A percentile compares a stretch with the other conserved stretches of the same genome.
phyloP scores from a whole-genome alignment of 2,113 vertebrate genomes.

The Amphiprion percula region DNA sequence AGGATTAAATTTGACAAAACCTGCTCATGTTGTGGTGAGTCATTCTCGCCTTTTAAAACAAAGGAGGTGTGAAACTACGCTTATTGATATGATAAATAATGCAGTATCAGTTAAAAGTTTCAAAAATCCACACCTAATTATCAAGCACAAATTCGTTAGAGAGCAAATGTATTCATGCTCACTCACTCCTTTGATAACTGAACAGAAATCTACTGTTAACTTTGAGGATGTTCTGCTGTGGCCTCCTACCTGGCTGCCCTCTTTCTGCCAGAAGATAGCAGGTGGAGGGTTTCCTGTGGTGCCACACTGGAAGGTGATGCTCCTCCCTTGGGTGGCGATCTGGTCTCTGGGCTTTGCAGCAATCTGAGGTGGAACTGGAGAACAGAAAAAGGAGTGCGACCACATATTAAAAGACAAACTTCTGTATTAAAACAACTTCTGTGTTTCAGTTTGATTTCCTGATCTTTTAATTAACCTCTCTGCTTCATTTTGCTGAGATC shows the following conservation, averaged over 20 bases:
- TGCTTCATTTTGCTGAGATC: not conserved
- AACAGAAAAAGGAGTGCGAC: constrained; percentile 62
- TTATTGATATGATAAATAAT: constrained; percentile 50
- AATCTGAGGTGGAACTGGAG: constrained; percentile 95
- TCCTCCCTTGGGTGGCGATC: constrained; percentile 93
- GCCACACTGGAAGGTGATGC: constrained; percentile 93
- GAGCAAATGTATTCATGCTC: constrained; percentile 8
- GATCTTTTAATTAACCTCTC: not conserved
- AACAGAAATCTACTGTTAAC: not conserved
- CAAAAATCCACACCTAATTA: constrained; percentile 8
- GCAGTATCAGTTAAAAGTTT: constrained; percentile 42
- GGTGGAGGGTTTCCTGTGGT: constrained; percentile 97
- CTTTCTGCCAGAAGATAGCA: constrained; percentile 99
- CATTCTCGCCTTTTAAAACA: constrained; percentile 60
- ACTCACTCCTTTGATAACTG: not conserved
- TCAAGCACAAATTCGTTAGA: not conserved
- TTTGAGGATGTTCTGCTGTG: constrained; percentile 1
- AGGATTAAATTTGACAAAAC: constrained; percentile 51
- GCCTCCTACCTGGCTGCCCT: constrained; percentile 94
- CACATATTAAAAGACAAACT: constrained; percentile 8
- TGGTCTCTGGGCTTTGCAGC: constrained; percentile 93
- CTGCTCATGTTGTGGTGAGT: constrained; percentile 61
- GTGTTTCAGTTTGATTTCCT: constrained; percentile 5
- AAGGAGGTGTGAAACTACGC: constrained; percentile 60
- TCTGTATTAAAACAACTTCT: constrained; percentile 1